These are phyloP conservation scores for Elmis aenea DNA, from an alignment of 2,888 invertebrate genomes.

Conservation along the genomic window DNA sequence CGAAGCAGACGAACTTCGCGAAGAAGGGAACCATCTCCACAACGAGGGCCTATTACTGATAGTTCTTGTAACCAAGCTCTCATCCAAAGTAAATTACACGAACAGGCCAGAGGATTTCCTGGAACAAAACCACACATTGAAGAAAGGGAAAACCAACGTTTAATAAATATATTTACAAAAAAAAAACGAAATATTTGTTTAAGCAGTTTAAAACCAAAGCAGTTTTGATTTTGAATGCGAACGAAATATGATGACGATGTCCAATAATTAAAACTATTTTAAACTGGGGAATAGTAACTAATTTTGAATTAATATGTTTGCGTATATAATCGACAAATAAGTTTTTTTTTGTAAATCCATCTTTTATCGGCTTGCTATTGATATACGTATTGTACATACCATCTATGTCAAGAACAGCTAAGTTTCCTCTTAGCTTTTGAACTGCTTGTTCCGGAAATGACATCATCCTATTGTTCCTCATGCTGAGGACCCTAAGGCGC, in stretches of 20 bases:
- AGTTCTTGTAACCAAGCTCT: constrained; percentile 77
- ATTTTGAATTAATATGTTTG: too few relatives aligned
- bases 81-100: constrained; percentile 78
- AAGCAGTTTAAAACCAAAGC: too few relatives aligned
- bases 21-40: constrained; percentile 72
- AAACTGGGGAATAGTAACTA: too few relatives aligned
- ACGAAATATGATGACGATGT: too few relatives aligned
- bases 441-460: constrained; percentile 70
- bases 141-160: not conserved
- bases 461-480: constrained; percentile 71
- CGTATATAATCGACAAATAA: too few relatives aligned
- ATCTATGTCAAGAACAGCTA: constrained; percentile 78
- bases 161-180: too few relatives aligned
- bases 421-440: constrained; percentile 70
- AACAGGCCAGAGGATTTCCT: constrained; percentile 81
- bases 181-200: not conserved
- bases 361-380: too few relatives aligned
- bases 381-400: too few relatives aligned
- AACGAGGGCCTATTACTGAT: constrained; percentile 69
- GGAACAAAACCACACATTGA: constrained; percentile 21
- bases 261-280: too few relatives aligned
- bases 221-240: too few relatives aligned
- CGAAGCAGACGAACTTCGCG: constrained; percentile 67
- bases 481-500: constrained; percentile 70
- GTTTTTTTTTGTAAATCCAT: too few relatives aligned